Base-by-base conservation (phyloP, 2,797 vertebrate species). In the Coranthus polyacanthus region DNA sequence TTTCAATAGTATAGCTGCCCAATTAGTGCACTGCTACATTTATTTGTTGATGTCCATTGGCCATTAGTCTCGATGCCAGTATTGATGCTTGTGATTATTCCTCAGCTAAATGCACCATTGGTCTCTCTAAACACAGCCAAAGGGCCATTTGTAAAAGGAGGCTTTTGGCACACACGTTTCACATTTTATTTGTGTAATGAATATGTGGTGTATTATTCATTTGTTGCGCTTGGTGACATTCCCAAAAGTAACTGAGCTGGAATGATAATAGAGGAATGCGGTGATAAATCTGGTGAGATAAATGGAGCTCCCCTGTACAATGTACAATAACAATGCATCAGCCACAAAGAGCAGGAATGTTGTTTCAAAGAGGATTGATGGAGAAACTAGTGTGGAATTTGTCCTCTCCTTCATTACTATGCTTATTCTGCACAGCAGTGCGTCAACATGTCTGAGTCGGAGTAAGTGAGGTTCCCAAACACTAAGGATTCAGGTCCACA, bases 181-280 rank as follows among this genome's bases (percentile, higher is more conserved):
- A 21, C 73, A 67, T 85, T 75, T 84, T 84, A 63, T 88, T 85
- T 78, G 69, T 44, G 82, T 81, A 89, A 87, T 87, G 78, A 88
- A 86, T 79, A 81, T 13, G 72, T 63, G 54, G 16, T 44, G 41
- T 71, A 39, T 77, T 70, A 68, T 76, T 83, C 62, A 82, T 85
- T 77, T 73, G 81, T 72, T 65, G 61, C 34, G 61, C 57, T 79
- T 72, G 84, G 73, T 80, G 65, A 81, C 75, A 42, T 81, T 86
- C 68, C 83, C 78, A 76, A 80, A 84, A 75, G 83, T 72, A 82
- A 82, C 73, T 64, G 87, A 75, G 87, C 74, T 79, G 75, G 66
- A 85, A 85, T 80, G 84, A 85, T 82, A 90, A 88, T 38, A 85
- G 65, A 75, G 45, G 65, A 86, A 78, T 67, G 21, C n/a, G 57